Evolutionary conservation across 2,797 vertebrate genomes (phyloP).

Genomic region (Gallinago solitaria): DNA sequence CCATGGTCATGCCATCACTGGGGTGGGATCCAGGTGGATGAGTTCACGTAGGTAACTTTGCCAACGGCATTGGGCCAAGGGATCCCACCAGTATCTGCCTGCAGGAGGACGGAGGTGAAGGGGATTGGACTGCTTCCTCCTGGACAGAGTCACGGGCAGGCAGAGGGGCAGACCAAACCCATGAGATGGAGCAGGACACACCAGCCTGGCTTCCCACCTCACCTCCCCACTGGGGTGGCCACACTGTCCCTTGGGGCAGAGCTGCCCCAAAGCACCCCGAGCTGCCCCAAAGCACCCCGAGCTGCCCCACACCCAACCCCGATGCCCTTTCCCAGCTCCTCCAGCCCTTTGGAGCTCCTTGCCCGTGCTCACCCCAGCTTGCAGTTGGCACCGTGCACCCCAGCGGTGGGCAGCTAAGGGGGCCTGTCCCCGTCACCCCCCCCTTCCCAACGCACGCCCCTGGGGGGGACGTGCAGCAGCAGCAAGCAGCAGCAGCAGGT

Average conservation of each 20-base stretch:
- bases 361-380: rapidly evolving
- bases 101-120: neutral
- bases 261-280: neutral
- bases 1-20: neutral
- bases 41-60: neutral
- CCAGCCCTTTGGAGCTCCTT: neutral
- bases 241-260: neutral
- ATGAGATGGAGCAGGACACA: neutral
- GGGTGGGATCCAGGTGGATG: neutral
- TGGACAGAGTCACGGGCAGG: neutral
- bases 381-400: neutral
- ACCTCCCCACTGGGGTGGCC: neutral
- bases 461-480: neutral
- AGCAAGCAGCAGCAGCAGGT: neutral
- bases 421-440: neutral
- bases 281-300: rapidly evolving
- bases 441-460: neutral
- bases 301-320: neutral
- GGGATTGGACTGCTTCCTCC: neutral
- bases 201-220: neutral
- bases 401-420: neutral
- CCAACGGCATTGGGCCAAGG: neutral
- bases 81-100: neutral
- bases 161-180: neutral
- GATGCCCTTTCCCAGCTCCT: neutral